Base-by-base conservation (phyloP, 2,888 invertebrate species). In the Drosophila meridiana region DNA sequence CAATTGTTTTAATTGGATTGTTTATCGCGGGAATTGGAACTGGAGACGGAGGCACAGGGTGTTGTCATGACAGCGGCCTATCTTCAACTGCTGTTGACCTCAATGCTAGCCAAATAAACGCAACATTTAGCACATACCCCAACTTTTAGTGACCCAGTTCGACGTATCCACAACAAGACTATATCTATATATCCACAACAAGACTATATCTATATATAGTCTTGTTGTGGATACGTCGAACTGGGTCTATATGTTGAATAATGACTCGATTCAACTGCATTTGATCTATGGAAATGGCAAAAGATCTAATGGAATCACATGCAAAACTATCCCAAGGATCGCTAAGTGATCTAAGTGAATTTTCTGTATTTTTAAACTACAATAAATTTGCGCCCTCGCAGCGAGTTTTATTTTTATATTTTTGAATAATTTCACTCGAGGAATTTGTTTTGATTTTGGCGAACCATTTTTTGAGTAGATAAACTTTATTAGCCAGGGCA, bases 1-100 rank as follows among this genome's bases (percentile, higher is more conserved):
- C 72, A 87, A 77, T 82, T 89, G 87, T 73, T 79, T 83, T 86
- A 87, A 86, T 89, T 89, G 82, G 78, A 82, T 88, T 86, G 89
- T 87, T 89, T 86, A 83, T 83, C 47, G 66, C 14, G 40, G 14
- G 5, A 20, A 36, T 20, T 20, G 38, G 36, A 47, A 32, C 32
- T 20, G 28, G 20, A 36, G 48, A 3, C 2, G 47, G 42, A 9
- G 36, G 28, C 28, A 32, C 2, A 58, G 76, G 60, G 43, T 45
- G 86, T 84, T 83, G 69, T 76, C 70, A 86, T 78, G 81, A 52
- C 71, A 68, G 63, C 77, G 73, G 75, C 88, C 84, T 83, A 86
- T 82, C 71, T 78, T 72, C 78, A 73, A 26, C 34, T 36, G 8
- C 78, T 73, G 52, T 75, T 73, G 83, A 89, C 87, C 87, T 79